Base-by-base conservation (phyloP, 2,888 invertebrate genomes). In the Copidosoma aretas region DNA sequence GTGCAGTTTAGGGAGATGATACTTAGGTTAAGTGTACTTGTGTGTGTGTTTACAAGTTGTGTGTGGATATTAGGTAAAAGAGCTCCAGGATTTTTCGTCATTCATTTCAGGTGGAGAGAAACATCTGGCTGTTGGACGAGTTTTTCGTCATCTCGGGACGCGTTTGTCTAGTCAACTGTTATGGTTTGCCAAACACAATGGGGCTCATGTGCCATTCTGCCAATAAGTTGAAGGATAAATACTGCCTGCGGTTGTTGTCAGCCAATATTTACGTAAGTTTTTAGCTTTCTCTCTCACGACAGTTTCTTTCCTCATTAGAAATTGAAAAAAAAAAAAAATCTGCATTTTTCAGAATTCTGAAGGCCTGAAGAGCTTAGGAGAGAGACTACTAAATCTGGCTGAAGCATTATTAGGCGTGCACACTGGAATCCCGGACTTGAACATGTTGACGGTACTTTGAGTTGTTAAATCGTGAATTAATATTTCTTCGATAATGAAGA, bases 131-230 rank as follows among this genome's bases (percentile, higher is more conserved):
- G 1, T 68, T 83, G 61, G 78, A 81, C 70, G 76, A 80, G 68
- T 63, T 79, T 67, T 83, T 75, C 61, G 66, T 82, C 22, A 69
- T 78, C 14, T 74, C 77, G 43, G 81, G 80, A 25, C 71, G 78
- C 57, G 71, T 74, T n/a, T 80, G 80, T 41, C 58, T 83, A 41
- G 74, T 83, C 14, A 80, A 81, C 67, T 82, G 81, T 67, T 73
- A 75, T 69, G 78, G 75, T 53, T 72, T 72, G 5, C 68, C 73
- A 24, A 77, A 75, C 71, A 74, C 75, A 63, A 73, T 76, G 63
- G 76, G 76, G 60, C 67, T 78, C 24, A 77, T 70, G 14, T 76
- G 73, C 43, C 69, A 78, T 25, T 75, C 77, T 63, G 70, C 77
- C 4, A 75, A 73, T 52, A 73, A 74, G 41, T 70, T 82, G 58